Evolutionary conservation across 2,888 invertebrate genomes (phyloP), one percentile per base, ranked within the genome.

Genomic region (Amblyjoppa proteus): DNA sequence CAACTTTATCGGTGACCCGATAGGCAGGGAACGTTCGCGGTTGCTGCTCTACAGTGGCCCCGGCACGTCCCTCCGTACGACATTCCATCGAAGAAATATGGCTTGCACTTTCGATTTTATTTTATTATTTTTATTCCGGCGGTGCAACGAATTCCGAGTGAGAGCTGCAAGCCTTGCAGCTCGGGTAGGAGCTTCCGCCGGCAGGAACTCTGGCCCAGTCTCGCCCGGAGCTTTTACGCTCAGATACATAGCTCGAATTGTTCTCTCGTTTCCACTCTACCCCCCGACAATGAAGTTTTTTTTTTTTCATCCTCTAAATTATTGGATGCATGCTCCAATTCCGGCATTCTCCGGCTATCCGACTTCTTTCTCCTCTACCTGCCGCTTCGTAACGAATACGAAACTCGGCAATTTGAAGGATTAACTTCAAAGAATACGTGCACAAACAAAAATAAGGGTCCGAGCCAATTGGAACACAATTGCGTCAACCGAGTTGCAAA

Each of bases 61-160:
- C 61, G 61, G 61, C 53, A 75, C 66, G 70, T 68, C 49, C 49
- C 41, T 66, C 41, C 56, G 53, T 66, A 80, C 61, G 74, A 64
- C 81, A 85, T 85, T 85, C 84, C 84, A 78, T 75, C 75, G 84
- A 74, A 81, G 81, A 85, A 85, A 78, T 74, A 81, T 81, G 68
- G 81, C 78, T 75, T 20, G 74, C 45, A 53, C 53, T 51, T 68
- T 66, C 73, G 41, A 45, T 70, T 41, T 11, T 41, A 38, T 75
- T 58, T 31, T 28, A 3, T 13, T 16, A 16, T 69, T 71, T 77
- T 49, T 66, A 45, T 58, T 74, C 69, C 45, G 71, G 64, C 64
- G 68, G 56, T 74, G 68, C 73, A 74, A 69, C 56, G 66, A 84
- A 81, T 84, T 84, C 68, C 74, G 20, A 31, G 66, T 34, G 70